Evolutionary conservation across 2,113 vertebrate genomes (phyloP).

Genomic region (Oophaga pumilio): DNA sequence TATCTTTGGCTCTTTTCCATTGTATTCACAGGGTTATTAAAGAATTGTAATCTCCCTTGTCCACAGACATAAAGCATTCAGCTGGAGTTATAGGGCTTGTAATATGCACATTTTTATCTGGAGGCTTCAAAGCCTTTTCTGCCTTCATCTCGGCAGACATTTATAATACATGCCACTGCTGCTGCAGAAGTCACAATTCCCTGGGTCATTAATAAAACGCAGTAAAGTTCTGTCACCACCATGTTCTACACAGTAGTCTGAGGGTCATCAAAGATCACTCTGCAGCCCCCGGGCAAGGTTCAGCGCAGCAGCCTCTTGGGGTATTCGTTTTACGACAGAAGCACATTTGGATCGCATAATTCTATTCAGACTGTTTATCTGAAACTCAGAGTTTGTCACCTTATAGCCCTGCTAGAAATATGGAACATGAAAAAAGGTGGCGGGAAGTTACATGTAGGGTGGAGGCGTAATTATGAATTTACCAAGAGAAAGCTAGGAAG

Average conservation of each 20-base stretch:
- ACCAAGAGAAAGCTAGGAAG: too few species aligned
- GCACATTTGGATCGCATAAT: conserved; percentile 15
- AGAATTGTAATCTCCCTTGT: neutral
- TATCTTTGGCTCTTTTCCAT: neutral
- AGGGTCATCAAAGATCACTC: conserved; percentile 17
- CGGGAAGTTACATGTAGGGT: neutral
- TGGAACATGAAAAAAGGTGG: neutral
- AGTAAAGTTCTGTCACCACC: conserved; percentile 23
- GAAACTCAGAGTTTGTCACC: neutral
- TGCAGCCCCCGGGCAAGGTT: conserved; percentile 16
- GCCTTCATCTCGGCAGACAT: conserved; percentile 2
- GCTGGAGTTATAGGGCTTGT: neutral
- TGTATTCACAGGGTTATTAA: conserved; percentile 7
- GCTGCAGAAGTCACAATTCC: conserved; percentile 13
- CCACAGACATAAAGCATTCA: neutral
- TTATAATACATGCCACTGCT: neutral
- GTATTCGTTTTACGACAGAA: neutral
- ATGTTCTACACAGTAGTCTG: neutral
- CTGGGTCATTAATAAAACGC: conserved; percentile 15
- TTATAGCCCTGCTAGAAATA: conserved; percentile 5
- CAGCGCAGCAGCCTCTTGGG: neutral
- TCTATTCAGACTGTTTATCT: neutral
- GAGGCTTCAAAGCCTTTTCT: neutral
- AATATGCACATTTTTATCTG: neutral
- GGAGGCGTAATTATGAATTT: neutral